Base-by-base conservation (phyloP, 2,888 invertebrate species). In the Crematogaster levior region DNA sequence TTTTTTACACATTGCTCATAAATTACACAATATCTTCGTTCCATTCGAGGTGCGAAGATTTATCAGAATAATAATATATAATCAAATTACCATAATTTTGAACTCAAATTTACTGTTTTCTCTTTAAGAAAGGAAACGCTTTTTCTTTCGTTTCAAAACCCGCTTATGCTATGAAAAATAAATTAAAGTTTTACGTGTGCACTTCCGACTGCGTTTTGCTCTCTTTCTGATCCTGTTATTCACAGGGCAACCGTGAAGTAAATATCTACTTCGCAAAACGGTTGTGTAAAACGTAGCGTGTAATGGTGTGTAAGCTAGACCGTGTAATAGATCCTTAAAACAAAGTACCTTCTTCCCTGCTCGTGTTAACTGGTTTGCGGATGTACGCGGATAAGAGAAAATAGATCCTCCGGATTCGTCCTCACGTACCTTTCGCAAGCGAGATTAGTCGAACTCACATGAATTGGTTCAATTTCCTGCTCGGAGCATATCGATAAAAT, bases 241-340 rank as follows among this genome's bases (percentile, higher is more conserved):
- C n/a, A n/a, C n/a, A 21, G 43, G 43, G 24, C 34, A 56, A 7
- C 15, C 10, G 68, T 77, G 30, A n/a, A 68, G 30, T 30, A 27
- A 77, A 53, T 56, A 68, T 21, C 56, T 43, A 65, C 24, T 56
- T 51, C 9, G 30, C 43, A 40, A 24, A 21, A 60, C 21, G 12
- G 53, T 21, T 34, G 68, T 68, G 53, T 56, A 75, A 77, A 30
- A 68, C 30, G 34, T 37, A 34, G 46, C 21, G 30, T 21, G 56
- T 77, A 77, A 77, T 77, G 34, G 43, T 51, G 65, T 75, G 65
- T 75, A 75, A 27, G 65, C 65, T 51, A 51, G 51, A 51, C 51
- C 40, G 56, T 77, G 68, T 68, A 77, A 77, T 68, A 77, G 77
- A 68, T 77, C 70, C 77, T 77, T 68, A 77, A 56, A 68, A 77